Percentiles rank a stretch among this genome's conserved stretches.
Evolutionary conservation across 2,797 vertebrate species (phyloP).

Genomic region (Phrynocephalus forsythii): DNA sequence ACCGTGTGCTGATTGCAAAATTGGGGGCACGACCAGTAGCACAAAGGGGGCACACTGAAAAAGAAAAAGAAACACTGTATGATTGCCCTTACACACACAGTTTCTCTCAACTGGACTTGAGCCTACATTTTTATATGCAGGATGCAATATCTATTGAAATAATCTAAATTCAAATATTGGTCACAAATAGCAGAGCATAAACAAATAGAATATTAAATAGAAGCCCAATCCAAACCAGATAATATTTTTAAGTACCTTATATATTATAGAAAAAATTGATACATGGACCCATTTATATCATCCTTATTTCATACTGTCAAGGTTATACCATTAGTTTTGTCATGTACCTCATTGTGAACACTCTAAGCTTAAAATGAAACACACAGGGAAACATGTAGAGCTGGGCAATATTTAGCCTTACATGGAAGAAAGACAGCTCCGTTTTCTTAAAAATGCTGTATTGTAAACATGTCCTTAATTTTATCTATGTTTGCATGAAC

Average conservation of each 20-base stretch:
- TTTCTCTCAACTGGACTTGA: no score
- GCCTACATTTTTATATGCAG: neutral
- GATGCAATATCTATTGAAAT: neutral
- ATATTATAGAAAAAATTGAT: neutral
- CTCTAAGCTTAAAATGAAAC: neutral
- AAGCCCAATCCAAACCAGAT: neutral
- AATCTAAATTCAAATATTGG: neutral
- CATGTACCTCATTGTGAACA: neutral
- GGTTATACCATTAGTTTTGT: neutral
- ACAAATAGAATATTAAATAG: neutral
- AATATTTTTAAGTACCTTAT: neutral
- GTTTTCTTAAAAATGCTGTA: neutral
- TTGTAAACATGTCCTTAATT: neutral
- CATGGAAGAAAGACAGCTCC: neutral
- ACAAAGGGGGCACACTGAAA: no score
- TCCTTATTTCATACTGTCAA: neutral
- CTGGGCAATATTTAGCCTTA: neutral
- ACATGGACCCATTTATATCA: neutral
- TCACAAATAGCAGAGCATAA: neutral
- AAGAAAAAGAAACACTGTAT: no score
- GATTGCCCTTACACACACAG: no score
- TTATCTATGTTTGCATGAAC: slow-evolving; percentile 42
- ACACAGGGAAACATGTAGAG: neutral
- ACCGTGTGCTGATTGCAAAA: no score
- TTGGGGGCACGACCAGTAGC: no score